Conservation (phyloP, 2,113 vertebrate genomes). For the Eudyptes chrysolophus region DNA sequence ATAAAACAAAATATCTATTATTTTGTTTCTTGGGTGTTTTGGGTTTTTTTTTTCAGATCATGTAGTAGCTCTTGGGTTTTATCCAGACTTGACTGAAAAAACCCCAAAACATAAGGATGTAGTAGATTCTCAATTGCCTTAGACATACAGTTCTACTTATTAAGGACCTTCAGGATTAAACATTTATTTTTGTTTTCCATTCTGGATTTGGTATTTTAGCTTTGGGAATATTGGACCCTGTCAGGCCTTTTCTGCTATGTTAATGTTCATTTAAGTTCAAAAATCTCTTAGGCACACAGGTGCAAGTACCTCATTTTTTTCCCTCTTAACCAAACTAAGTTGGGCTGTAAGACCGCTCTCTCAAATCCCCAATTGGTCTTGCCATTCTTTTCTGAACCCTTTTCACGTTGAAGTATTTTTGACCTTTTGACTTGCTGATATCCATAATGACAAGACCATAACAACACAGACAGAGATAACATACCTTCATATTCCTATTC, state of each 20-base stretch:
- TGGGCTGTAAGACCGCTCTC: not conserved
- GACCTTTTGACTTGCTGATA: not conserved
- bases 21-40: not conserved
- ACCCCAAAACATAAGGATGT: fast-evolving
- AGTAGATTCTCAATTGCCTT: not conserved
- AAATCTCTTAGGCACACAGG: not conserved
- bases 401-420: not conserved
- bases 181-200: not conserved
- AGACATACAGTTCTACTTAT: not conserved
- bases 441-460: not conserved
- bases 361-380: not conserved
- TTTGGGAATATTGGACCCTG: not conserved
- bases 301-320: not conserved
- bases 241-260: not conserved
- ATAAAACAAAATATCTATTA: not conserved
- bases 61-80: not conserved
- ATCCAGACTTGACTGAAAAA: not conserved
- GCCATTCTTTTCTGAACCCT: not conserved
- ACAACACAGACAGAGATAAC: not conserved
- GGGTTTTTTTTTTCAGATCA: not conserved
- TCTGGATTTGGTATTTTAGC: not conserved
- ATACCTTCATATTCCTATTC: not conserved
- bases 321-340: not conserved
- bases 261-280: not conserved
- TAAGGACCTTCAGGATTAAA: not conserved